Percentiles rank a stretch among this genome's conserved stretches.
Conservation (phyloP, 1,140 invertebrate genomes). For the Zaprionus kolodkinae region DNA sequence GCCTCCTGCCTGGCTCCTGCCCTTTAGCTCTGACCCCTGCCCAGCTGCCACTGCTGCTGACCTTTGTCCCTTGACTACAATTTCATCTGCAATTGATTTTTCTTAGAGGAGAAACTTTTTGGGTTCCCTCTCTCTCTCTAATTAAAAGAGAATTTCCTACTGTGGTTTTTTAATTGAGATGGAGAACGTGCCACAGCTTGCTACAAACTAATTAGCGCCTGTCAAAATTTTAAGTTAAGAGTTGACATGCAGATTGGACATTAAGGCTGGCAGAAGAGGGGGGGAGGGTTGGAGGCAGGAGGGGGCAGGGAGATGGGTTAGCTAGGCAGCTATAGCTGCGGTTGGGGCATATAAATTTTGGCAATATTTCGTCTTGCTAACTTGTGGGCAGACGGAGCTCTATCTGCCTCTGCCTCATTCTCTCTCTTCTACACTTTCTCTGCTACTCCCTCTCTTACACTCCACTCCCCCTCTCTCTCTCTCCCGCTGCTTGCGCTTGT, state of each 20-base stretch:
- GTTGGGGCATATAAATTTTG: slow-evolving; percentile 35
- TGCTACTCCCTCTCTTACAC: not conserved
- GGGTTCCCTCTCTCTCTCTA: slow-evolving; percentile 41
- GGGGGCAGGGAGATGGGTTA: not conserved
- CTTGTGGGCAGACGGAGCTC: not conserved
- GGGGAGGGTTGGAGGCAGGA: slow-evolving; percentile 7
- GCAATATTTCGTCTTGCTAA: slow-evolving; percentile 25
- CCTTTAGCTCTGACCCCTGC: no score
- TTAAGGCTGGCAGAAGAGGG: slow-evolving; percentile 41
- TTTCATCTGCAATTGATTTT: slow-evolving; percentile 28
- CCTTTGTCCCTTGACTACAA: slow-evolving; percentile 10
- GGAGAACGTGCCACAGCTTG: slow-evolving; percentile 20
- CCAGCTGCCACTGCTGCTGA: not conserved
- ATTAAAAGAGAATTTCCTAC: slow-evolving; percentile 69
- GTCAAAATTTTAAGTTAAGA: slow-evolving; percentile 42
- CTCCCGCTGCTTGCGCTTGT: not conserved
- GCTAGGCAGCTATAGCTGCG: not conserved
- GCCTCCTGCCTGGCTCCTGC: no score
- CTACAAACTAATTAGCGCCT: slow-evolving; percentile 68
- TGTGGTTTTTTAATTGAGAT: slow-evolving; percentile 39
- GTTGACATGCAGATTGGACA: slow-evolving; percentile 51
- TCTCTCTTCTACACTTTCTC: not conserved
- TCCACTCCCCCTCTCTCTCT: not conserved
- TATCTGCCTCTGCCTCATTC: not conserved
- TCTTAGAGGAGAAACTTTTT: slow-evolving; percentile 13